A percentile compares a stretch with the other conserved stretches of the same genome.
Evolutionary conservation across 35 echinoderm and acorn worm genomes (phyloP).

Genomic region (Apostichopus californicus): DNA sequence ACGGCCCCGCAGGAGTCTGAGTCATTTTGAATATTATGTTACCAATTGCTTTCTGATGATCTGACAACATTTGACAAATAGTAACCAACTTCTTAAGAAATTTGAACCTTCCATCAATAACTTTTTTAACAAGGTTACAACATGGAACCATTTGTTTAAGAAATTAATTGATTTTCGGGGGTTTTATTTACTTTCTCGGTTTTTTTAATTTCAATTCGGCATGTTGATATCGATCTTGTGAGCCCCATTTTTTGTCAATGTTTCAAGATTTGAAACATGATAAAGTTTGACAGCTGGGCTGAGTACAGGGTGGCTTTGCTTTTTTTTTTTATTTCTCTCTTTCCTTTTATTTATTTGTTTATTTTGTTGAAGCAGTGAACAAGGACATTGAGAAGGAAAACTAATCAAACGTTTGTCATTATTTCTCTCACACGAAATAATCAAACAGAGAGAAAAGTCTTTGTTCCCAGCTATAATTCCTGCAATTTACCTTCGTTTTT

Average conservation of each 20-base stretch:
- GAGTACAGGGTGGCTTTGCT: too few species aligned
- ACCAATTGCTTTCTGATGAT: constrained; percentile 21
- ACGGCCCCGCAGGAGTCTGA: neutral
- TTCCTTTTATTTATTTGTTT: too few species aligned
- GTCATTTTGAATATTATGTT: constrained; percentile 32
- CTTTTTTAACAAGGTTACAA: neutral
- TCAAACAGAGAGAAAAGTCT: too few species aligned
- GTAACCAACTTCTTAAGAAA: constrained; percentile 14
- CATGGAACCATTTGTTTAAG: neutral
- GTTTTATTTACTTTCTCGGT: too few species aligned
- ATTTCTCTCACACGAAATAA: too few species aligned
- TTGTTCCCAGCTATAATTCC: too few species aligned
- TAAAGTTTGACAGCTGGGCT: neutral
- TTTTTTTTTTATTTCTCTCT: too few species aligned
- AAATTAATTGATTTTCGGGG: constrained; percentile 1
- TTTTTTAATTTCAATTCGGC: neutral
- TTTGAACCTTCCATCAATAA: neutral
- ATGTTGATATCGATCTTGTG: neutral
- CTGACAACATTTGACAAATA: constrained; percentile 22
- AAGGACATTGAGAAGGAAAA: too few species aligned
- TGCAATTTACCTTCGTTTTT: too few species aligned
- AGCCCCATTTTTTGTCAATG: neutral
- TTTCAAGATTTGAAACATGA: neutral
- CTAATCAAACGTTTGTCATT: too few species aligned
- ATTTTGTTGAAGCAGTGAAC: too few species aligned